Evolutionary conservation across 2,113 vertebrate genomes (phyloP).

Genomic region (Sylvia atricapilla): DNA sequence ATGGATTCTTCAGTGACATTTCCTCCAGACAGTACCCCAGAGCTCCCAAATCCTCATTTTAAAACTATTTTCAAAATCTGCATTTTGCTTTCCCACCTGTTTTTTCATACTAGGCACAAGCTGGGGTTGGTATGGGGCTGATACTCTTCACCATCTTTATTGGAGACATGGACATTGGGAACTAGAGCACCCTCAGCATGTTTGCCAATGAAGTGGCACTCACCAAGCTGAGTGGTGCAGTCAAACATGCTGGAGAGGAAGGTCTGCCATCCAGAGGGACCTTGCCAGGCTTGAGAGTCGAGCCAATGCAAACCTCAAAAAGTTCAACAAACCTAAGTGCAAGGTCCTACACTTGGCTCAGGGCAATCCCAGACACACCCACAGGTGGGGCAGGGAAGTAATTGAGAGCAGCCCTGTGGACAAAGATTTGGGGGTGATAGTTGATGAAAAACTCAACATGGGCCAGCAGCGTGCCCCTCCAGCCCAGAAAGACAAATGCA

Average conservation of each 20-base stretch:
- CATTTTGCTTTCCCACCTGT: background rate
- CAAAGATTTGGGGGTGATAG: background rate
- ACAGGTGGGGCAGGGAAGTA: background rate
- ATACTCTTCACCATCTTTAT: background rate
- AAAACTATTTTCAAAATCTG: background rate
- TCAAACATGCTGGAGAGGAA: background rate
- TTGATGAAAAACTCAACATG: background rate
- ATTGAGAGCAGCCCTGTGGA: background rate
- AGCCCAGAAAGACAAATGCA: background rate
- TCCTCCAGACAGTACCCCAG: background rate
- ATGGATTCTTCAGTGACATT: background rate
- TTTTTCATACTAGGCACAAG: background rate
- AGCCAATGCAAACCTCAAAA: background rate
- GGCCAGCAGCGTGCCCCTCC: no score
- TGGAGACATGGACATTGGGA: background rate
- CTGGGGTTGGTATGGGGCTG: background rate
- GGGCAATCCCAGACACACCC: background rate
- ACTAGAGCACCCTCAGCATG: background rate
- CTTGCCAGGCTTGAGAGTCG: accelerated
- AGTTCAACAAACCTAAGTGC: background rate
- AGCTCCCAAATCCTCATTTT: background rate
- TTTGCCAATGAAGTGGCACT: background rate
- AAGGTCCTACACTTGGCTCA: background rate
- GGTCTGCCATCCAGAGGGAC: background rate
- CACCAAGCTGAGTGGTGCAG: no score